A percentile compares a stretch with the other conserved stretches of the same genome.
Evolutionary conservation across 64 coral and sea anemone species (phyloP).

Genomic region (Pachyseris speciosa): DNA sequence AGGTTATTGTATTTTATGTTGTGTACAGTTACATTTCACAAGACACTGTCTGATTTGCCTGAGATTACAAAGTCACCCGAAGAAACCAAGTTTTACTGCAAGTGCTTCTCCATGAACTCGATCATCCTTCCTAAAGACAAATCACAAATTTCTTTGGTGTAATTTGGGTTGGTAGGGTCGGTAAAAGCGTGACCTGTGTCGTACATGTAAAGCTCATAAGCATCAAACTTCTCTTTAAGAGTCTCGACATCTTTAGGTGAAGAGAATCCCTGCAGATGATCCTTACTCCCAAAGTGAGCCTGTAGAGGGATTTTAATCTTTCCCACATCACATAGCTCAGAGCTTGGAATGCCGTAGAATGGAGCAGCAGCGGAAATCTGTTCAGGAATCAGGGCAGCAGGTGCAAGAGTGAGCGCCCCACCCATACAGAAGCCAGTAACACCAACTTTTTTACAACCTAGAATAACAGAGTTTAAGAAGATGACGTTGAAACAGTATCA

Average conservation of each 20-base stretch:
- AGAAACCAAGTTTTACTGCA: constrained; percentile 4
- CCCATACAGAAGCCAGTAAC: constrained; percentile 92
- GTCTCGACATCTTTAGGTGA: constrained; percentile 35
- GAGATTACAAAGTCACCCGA: too few relatives aligned
- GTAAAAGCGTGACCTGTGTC: constrained; percentile 76
- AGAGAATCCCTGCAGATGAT: constrained; percentile 42
- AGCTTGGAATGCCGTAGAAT: constrained; percentile 79
- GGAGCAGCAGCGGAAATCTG: constrained; percentile 74
- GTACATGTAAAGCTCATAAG: constrained; percentile 71
- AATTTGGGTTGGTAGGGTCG: constrained; percentile 45
- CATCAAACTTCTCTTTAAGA: constrained; percentile 63
- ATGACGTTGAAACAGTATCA: too few relatives aligned
- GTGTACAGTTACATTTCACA: too few relatives aligned
- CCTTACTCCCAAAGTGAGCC: constrained; percentile 75
- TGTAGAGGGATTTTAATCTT: constrained; percentile 76
- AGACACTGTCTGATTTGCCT: too few relatives aligned
- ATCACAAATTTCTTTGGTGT: constrained; percentile 61
- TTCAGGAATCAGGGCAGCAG: constrained; percentile 65
- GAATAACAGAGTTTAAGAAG: too few relatives aligned
- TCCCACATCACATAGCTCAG: constrained; percentile 46
- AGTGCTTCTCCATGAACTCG: constrained; percentile 77
- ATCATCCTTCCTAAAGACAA: constrained; percentile 71
- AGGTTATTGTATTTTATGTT: too few relatives aligned
- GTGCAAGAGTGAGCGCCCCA: constrained; percentile 54
- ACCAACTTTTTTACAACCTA: constrained; percentile 78